Percentiles rank a stretch among this genome's conserved stretches.
Evolutionary conservation across 2,113 vertebrate species (phyloP).

Genomic region (Danionella cerebrum): DNA sequence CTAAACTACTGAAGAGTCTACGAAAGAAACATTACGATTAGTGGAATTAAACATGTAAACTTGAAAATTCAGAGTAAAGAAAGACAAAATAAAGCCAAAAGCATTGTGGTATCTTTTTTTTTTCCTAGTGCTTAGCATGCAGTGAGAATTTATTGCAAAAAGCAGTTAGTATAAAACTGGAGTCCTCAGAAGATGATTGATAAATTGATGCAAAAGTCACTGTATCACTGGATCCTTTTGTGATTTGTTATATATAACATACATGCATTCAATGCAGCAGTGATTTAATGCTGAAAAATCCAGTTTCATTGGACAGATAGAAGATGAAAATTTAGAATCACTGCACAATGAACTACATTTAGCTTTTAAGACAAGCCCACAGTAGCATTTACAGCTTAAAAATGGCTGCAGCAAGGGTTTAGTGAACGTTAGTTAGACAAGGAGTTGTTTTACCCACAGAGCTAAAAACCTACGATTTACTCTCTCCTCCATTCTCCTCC

Average conservation of each 20-base stretch:
- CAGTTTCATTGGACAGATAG: constrained; percentile 17
- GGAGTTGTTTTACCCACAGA: constrained; percentile 69
- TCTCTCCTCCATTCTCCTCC: constrained; percentile 69
- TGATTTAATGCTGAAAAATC: constrained; percentile 22
- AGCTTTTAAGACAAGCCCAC: constrained; percentile 8
- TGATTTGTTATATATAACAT: not conserved
- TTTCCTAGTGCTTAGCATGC: not conserved
- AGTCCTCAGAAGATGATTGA: constrained; percentile 19
- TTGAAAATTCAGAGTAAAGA: constrained; percentile 10
- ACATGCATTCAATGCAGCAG: not conserved
- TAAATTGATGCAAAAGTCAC: not conserved
- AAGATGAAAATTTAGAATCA: constrained; percentile 15
- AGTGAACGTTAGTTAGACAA: constrained; percentile 41
- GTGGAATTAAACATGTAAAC: not conserved
- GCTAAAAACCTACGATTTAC: constrained; percentile 73
- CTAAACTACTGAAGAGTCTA: constrained; percentile 97
- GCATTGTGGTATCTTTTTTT: not conserved
- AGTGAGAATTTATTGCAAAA: constrained; percentile 1
- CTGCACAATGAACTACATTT: constrained; percentile 9
- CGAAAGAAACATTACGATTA: constrained; percentile 38
- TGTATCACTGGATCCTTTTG: not conserved
- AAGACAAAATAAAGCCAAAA: constrained; percentile 6
- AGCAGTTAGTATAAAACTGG: constrained; percentile 40
- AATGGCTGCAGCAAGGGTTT: constrained; percentile 24
- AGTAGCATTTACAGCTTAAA: constrained; percentile 16